phyloP scores from a whole-genome alignment of 2,888 invertebrate genomes.

The Lepidonotus clava region DNA sequence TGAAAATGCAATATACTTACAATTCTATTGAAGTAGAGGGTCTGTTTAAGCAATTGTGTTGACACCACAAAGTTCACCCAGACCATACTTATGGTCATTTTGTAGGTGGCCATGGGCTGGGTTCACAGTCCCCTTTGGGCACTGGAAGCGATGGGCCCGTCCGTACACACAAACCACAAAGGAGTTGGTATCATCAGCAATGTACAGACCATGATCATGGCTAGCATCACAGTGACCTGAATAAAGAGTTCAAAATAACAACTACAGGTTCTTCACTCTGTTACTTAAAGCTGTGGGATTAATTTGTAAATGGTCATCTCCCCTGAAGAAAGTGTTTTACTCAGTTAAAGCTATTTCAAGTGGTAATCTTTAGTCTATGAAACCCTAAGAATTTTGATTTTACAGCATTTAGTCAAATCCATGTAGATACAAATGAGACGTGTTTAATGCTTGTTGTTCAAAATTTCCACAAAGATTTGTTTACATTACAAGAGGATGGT shows the following conservation, averaged over 20 bases:
- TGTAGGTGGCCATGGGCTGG: background rate
- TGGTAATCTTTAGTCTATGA: too few species aligned
- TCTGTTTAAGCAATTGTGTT: background rate
- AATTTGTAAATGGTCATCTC: too few species aligned
- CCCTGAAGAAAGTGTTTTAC: too few species aligned
- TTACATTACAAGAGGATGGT: too few species aligned
- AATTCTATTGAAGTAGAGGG: background rate
- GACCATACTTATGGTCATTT: background rate
- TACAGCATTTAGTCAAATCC: too few species aligned
- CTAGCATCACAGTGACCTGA: slow-evolving; percentile 15
- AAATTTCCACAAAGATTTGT: too few species aligned
- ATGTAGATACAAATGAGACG: too few species aligned
- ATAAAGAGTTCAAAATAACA: background rate
- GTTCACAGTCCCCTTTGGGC: slow-evolving; percentile 26
- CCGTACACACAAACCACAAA: background rate
- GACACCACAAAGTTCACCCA: slow-evolving; percentile 9
- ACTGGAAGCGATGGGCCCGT: background rate
- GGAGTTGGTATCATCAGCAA: background rate
- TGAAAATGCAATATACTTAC: background rate
- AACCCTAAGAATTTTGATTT: too few species aligned
- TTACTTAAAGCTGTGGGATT: too few species aligned
- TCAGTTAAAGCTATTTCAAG: too few species aligned
- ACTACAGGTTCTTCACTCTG: too few species aligned
- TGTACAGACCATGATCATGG: slow-evolving; percentile 28
- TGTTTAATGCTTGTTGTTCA: too few species aligned